These are phyloP conservation scores for Allophyes oxyacanthae DNA, from an alignment of 2,888 invertebrate species.

Conservation along the genomic window DNA sequence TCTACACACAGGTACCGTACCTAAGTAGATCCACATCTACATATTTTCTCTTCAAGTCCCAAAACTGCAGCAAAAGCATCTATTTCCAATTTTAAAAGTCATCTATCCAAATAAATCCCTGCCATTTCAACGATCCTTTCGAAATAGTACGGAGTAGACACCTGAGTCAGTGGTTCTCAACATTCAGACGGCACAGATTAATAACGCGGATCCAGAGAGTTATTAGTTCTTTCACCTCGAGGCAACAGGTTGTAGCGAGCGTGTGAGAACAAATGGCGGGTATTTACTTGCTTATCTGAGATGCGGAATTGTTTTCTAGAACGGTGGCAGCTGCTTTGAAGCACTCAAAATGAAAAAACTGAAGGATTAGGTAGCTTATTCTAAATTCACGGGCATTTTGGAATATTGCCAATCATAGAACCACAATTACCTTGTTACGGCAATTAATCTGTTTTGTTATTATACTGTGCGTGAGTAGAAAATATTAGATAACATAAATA, in stretches of 20 bases:
- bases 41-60: neutral
- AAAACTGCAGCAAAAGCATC: neutral
- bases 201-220: slow-evolving; percentile 46
- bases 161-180: slow-evolving; percentile 53
- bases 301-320: slow-evolving; percentile 2
- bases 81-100: slow-evolving; percentile 4
- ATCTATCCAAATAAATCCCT: slow-evolving; percentile 18
- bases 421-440: too few species aligned
- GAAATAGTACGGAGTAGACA: slow-evolving; percentile 42
- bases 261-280: slow-evolving; percentile 5
- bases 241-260: slow-evolving; percentile 34
- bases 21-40: too few species aligned
- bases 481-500: too few species aligned
- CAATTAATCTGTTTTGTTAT: too few species aligned
- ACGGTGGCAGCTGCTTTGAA: neutral
- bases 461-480: too few species aligned
- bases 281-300: slow-evolving; percentile 4
- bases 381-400: too few species aligned
- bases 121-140: slow-evolving; percentile 2
- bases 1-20: too few species aligned
- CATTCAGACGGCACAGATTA: slow-evolving; percentile 53
- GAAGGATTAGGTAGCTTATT: too few species aligned
- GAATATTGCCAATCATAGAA: too few species aligned
- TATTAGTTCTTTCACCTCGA: slow-evolving; percentile 59
- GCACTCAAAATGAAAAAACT: neutral